Conservation (phyloP, 53 echinoderm and acorn worm species). For the Mesocentrotus franciscanus region DNA sequence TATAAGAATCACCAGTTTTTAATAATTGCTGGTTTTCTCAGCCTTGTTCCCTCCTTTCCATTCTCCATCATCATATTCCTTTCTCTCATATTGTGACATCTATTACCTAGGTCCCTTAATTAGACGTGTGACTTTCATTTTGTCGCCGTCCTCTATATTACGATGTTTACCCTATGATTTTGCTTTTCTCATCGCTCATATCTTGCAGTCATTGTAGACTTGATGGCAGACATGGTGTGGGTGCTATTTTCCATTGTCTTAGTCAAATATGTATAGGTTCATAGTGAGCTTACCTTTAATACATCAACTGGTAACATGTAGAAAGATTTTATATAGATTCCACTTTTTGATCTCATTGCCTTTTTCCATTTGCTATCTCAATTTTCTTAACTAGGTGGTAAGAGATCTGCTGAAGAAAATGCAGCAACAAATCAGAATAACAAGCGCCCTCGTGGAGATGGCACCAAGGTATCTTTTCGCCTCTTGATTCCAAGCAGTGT, state of each 20-base stretch:
- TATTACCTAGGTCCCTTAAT: conserved; percentile 42
- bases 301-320: conserved; percentile 5
- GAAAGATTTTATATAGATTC: not conserved
- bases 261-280: not conserved
- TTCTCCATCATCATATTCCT: not conserved
- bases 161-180: conserved; percentile 39
- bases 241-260: conserved; percentile 21
- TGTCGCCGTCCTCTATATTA: not conserved
- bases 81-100: conserved; percentile 5
- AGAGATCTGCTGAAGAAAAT: conserved; percentile 63
- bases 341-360: not conserved
- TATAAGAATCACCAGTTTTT: conserved; percentile 40
- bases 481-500: conserved; percentile 55
- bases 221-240: not conserved
- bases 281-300: not conserved
- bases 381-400: conserved; percentile 39
- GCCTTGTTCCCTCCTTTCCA: not conserved
- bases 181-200: conserved; percentile 29
- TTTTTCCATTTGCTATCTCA: not conserved
- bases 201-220: not conserved
- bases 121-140: conserved; percentile 52
- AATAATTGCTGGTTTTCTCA: conserved; percentile 54
- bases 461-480: conserved; percentile 28
- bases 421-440: conserved; percentile 37
- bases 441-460: conserved; percentile 63